Evolutionary conservation across 2,797 vertebrate genomes (phyloP).

Genomic region (Natrix natrix): DNA sequence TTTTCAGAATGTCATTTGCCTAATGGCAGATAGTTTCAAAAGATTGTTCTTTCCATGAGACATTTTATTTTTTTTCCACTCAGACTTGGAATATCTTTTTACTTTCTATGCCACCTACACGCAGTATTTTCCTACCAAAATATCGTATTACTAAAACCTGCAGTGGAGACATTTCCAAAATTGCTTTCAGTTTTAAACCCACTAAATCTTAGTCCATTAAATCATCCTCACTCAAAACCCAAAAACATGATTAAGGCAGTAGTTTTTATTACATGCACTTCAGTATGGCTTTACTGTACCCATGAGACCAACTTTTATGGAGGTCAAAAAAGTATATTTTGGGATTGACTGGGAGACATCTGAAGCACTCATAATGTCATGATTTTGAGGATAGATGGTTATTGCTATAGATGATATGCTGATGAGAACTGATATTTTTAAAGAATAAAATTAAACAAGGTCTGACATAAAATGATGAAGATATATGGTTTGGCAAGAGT

Average conservation of each 20-base stretch:
- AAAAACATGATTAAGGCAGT: background rate
- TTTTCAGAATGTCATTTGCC: background rate
- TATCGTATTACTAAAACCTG: conserved; percentile 6
- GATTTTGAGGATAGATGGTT: background rate
- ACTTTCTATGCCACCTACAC: background rate
- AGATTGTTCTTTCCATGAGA: background rate
- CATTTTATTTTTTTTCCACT: background rate
- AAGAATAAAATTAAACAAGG: background rate
- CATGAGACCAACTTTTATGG: background rate
- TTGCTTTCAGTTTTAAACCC: background rate
- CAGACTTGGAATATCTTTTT: background rate
- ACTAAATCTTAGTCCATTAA: conserved; percentile 35
- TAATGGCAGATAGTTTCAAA: background rate
- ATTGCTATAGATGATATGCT: background rate
- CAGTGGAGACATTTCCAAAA: conserved; percentile 30
- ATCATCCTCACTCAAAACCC: conserved; percentile 11
- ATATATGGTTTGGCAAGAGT: background rate
- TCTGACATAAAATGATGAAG: background rate
- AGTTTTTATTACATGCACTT: background rate
- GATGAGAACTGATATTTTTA: background rate
- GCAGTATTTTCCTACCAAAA: conserved; percentile 16
- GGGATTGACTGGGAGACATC: background rate
- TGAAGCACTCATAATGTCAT: background rate
- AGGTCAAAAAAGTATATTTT: background rate
- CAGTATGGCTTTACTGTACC: conserved; percentile 11